A percentile compares a stretch with the other conserved stretches of the same genome.
phyloP scores from a whole-genome alignment of 2,113 vertebrate species.

The Hippocampus barbouri region DNA sequence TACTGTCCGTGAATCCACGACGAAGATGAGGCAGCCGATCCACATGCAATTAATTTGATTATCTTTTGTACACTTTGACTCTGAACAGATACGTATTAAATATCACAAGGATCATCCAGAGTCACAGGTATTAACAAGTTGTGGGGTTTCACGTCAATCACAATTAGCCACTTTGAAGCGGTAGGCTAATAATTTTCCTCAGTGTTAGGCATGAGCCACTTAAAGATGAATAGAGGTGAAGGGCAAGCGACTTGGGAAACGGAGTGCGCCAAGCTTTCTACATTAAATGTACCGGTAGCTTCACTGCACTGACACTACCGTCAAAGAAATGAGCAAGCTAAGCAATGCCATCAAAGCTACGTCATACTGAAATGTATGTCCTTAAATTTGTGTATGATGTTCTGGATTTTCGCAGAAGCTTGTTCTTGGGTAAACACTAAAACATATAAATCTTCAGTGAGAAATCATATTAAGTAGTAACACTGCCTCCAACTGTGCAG shows the following conservation, averaged over 20 bases:
- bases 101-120: conserved; percentile 26
- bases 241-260: not conserved
- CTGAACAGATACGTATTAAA: conserved; percentile 45
- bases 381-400: no score
- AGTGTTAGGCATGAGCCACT: not conserved
- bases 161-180: not conserved
- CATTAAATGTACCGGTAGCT: no score
- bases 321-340: no score
- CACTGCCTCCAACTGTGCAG: not conserved
- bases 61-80: conserved; percentile 47
- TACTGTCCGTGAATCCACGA: conserved; percentile 88
- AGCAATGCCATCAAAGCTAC: no score
- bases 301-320: no score
- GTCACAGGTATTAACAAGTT: conserved; percentile 12
- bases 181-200: not conserved
- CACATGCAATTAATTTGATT: conserved; percentile 83
- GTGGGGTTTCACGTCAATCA: conserved; percentile 16
- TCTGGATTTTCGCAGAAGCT: no score
- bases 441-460: not conserved
- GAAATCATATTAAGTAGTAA: not conserved
- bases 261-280: not conserved
- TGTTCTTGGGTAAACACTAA: not conserved
- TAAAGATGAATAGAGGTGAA: not conserved
- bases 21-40: conserved; percentile 84
- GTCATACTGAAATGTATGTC: no score